phyloP scores from a whole-genome alignment of 2,888 invertebrate genomes.

The Platycnemis pennipes region DNA sequence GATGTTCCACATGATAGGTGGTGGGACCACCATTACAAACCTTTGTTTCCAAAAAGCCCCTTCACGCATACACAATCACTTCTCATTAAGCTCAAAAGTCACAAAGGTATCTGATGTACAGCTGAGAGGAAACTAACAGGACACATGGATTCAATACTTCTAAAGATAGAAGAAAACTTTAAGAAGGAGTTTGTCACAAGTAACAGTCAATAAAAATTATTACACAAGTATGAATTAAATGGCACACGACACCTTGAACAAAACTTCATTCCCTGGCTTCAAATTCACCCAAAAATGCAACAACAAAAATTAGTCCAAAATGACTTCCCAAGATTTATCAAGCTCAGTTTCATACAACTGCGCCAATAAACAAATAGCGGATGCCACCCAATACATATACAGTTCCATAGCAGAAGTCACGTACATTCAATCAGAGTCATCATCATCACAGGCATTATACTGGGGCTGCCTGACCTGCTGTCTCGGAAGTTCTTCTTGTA shows the following conservation, averaged over 20 bases:
- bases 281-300: neutral
- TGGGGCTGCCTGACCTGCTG: slow-evolving; percentile 78
- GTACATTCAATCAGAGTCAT: slow-evolving; percentile 43
- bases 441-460: slow-evolving; percentile 59
- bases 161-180: slow-evolving; percentile 40
- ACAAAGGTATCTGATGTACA: slow-evolving; percentile 21
- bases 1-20: neutral
- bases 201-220: slow-evolving; percentile 27
- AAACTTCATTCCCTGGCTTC: slow-evolving; percentile 9
- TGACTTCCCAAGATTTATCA: slow-evolving; percentile 35
- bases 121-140: slow-evolving; percentile 37
- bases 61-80: neutral
- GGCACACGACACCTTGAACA: slow-evolving; percentile 19
- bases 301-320: neutral
- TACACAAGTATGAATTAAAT: slow-evolving; percentile 54
- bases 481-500: slow-evolving; percentile 86
- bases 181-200: slow-evolving; percentile 20
- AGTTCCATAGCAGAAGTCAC: neutral
- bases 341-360: slow-evolving; percentile 47
- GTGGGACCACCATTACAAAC: neutral
- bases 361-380: neutral
- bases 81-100: neutral
- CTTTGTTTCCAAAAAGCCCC: neutral
- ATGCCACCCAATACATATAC: neutral
- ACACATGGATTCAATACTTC: slow-evolving; percentile 3